phyloP scores from a whole-genome alignment of 1,140 invertebrate genomes.

The Saccostrea echinata region DNA sequence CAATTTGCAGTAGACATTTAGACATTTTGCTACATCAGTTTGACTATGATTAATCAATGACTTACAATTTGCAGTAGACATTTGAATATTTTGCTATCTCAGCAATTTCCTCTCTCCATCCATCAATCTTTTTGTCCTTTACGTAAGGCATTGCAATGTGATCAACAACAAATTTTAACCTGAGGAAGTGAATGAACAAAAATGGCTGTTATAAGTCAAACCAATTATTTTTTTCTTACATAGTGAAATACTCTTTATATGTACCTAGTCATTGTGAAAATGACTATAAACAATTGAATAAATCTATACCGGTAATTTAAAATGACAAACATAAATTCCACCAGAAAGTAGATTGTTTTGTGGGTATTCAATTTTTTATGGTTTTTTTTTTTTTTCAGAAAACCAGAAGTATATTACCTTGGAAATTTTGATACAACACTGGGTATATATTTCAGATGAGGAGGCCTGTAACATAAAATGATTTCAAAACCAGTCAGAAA shows the following conservation, averaged over 20 bases:
- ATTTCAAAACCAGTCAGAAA: neutral
- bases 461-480: conserved; percentile 49
- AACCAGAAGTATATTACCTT: conserved; percentile 38
- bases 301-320: too few species aligned
- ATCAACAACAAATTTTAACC: conserved; percentile 54
- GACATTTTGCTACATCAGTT: neutral
- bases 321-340: too few species aligned
- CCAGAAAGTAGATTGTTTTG: too few species aligned
- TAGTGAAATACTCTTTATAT: too few species aligned
- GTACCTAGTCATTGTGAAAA: too few species aligned
- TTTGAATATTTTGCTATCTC: conserved; percentile 55
- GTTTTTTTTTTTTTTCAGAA: too few species aligned
- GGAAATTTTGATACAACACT: conserved; percentile 51
- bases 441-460: conserved; percentile 53
- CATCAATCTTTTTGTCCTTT: conserved; percentile 50
- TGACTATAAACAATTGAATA: too few species aligned
- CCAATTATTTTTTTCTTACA: too few species aligned
- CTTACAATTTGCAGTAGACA: conserved; percentile 62
- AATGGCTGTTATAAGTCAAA: too few species aligned
- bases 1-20: too few species aligned
- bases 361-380: too few species aligned
- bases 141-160: conserved; percentile 57
- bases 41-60: neutral
- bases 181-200: neutral
- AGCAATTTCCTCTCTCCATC: conserved; percentile 58